These are phyloP conservation scores for Euwallacea similis DNA, from an alignment of 1,140 invertebrate species.

Conservation along the genomic window DNA sequence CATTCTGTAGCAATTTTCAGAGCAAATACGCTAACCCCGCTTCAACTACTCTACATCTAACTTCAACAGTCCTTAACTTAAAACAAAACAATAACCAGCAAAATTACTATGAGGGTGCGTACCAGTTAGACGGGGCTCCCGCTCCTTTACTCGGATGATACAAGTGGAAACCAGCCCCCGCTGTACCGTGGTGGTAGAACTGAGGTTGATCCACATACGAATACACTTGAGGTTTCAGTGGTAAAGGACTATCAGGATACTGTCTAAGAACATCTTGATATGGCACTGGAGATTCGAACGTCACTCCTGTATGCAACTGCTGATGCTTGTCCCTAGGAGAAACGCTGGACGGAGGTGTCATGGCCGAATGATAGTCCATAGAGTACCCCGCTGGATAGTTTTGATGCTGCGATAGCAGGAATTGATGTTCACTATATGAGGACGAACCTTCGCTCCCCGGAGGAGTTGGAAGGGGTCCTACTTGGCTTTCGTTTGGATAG, in stretches of 20 bases:
- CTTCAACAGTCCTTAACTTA: not conserved
- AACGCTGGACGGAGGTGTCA: constrained; percentile 93
- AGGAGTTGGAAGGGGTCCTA: constrained; percentile 80
- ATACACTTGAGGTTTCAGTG: constrained; percentile 88
- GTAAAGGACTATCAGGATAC: constrained; percentile 73
- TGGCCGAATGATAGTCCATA: constrained; percentile 84
- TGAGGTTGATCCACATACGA: constrained; percentile 77
- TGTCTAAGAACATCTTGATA: constrained; percentile 64
- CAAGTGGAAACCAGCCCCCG: constrained; percentile 80
- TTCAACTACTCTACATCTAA: too few species aligned
- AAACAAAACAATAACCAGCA: not conserved
- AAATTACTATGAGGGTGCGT: constrained; percentile 69
- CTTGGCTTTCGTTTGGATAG: constrained; percentile 52
- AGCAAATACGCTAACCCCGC: not conserved
- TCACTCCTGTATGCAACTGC: constrained; percentile 55
- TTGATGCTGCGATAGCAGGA: constrained; percentile 64
- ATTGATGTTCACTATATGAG: constrained; percentile 69
- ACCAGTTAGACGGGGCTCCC: constrained; percentile 68
- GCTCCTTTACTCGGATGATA: constrained; percentile 78
- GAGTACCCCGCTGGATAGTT: constrained; percentile 66
- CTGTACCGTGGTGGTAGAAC: constrained; percentile 73
- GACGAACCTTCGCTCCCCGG: constrained; percentile 81
- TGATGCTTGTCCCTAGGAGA: constrained; percentile 87
- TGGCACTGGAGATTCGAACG: constrained; percentile 54
- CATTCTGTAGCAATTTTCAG: not conserved